Conservation (phyloP, 1,140 invertebrate species). For the Harlomillsia oculata region DNA sequence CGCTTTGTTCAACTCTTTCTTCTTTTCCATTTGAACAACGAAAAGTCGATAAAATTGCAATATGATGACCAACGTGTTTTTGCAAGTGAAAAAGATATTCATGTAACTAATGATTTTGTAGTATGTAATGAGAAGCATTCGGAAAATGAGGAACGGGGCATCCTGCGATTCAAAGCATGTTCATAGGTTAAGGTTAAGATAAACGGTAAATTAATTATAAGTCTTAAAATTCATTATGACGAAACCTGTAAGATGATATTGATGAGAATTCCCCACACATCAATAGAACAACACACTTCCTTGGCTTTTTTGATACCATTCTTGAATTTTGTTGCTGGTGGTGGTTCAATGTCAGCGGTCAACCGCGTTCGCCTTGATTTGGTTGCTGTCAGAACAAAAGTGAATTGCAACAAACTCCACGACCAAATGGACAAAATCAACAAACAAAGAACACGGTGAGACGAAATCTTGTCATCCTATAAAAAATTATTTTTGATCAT, state of each 20-base stretch:
- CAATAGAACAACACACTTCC: conserved; percentile 63
- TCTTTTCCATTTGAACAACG: conserved; percentile 60
- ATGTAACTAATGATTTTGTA: conserved; percentile 82
- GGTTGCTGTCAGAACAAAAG: conserved; percentile 76
- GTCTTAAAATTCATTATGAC: conserved; percentile 6
- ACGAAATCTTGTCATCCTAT: conserved; percentile 61
- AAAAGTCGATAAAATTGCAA: conserved; percentile 73
- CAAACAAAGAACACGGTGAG: conserved; percentile 60
- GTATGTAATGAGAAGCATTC: conserved; percentile 70
- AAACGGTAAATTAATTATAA: not conserved
- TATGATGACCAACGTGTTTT: conserved; percentile 75
- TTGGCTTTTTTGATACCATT: conserved; percentile 37
- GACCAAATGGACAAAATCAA: conserved; percentile 75
- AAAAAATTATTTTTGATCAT: no score
- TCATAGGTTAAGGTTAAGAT: not conserved
- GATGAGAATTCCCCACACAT: conserved; percentile 59
- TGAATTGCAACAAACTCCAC: conserved; percentile 82
- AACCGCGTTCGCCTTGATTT: conserved; percentile 63
- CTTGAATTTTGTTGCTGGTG: conserved; percentile 25
- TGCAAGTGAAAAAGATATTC: conserved; percentile 86
- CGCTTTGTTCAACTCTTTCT: conserved; percentile 45
- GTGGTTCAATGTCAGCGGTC: conserved; percentile 37
- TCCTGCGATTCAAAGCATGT: conserved; percentile 45
- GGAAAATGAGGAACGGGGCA: conserved; percentile 71
- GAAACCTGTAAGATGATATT: conserved; percentile 41